phyloP scores from a whole-genome alignment of 2,888 invertebrate species.

The Osedax fenrisi region DNA sequence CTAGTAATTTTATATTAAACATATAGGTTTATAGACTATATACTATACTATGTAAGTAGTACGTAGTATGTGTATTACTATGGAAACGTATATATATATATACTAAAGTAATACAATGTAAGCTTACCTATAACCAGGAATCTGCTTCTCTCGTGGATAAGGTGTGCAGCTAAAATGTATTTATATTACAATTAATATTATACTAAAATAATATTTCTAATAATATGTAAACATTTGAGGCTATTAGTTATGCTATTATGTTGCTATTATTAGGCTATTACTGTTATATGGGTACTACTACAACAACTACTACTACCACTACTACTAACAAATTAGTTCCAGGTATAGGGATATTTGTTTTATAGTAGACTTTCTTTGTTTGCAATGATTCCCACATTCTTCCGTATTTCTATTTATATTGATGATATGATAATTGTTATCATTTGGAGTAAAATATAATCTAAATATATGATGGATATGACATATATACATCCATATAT shows the following conservation, averaged over 20 bases:
- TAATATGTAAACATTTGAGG: no score
- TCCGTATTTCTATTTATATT: conserved; percentile 45
- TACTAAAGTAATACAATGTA: no score
- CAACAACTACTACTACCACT: background rate
- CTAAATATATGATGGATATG: background rate
- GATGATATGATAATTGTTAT: conserved; percentile 26
- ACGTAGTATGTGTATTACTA: no score
- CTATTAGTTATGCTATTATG: no score
- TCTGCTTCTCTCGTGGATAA: conserved; percentile 42
- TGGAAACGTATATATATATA: background rate
- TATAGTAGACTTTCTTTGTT: conserved; percentile 42
- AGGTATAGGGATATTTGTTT: conserved; percentile 39
- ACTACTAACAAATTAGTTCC: conserved; percentile 37
- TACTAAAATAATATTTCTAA: background rate
- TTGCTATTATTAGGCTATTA: no score
- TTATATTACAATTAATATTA: background rate
- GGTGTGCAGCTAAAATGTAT: conserved; percentile 41
- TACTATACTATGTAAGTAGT: no score
- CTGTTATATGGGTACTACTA: no score
- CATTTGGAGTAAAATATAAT: background rate
- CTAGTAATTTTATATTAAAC: no score
- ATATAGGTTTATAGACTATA: no score
- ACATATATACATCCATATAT: background rate
- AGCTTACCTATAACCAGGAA: conserved; percentile 43
- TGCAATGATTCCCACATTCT: conserved; percentile 46